Base-by-base conservation (phyloP, 1,140 invertebrate genomes). In the Halictus rubicundus region DNA sequence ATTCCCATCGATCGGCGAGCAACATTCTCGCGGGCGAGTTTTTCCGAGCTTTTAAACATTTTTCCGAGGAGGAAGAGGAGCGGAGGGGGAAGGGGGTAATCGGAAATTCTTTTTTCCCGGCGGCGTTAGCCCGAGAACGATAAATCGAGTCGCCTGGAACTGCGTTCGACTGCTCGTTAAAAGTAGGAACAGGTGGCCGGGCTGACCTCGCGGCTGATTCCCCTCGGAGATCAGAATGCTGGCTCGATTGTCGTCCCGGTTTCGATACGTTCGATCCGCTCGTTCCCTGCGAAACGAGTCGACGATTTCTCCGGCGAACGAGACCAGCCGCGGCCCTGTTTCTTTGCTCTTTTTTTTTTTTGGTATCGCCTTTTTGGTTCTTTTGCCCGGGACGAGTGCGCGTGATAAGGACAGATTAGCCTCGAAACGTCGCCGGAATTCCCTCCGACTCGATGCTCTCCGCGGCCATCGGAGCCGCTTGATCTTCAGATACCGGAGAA, bases 321-420 rank as follows among this genome's bases (percentile, higher is more conserved):
- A 19, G 5, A 19, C 21, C 19, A 6, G 52, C 19, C 39, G 0
- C 21, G 23, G 23, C 8, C 32, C 3, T 32, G 32, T 32, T 14
- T 16, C 32, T 37, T n/a, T 21, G 64, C 37, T 66, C 32, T 19
- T 23, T 37, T 75, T 25, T 54, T 19, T 23, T 37, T 75, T 25
- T 54, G 23, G 37, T 37, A 27, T 60, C n/a, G 21, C 42, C 70
- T n/a, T n/a, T n/a, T n/a, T 49, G n/a, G 70, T 32, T 64, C 68
- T 27, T 64, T 54, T 10, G 23, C 46, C 16, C 9, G 5, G 7
- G 46, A 23, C 42, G 32, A 42, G 16, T n/a, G 46, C 27, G 10
- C 54, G 59, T 9, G 68, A 78, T 78, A 72, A 78, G 23, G 59
- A 78, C 32, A 32, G 68, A 78, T 78, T 78, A 78, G 68, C 76